Percentiles rank a stretch among this genome's conserved stretches.
These are phyloP conservation scores for Eupithecia pulchellata DNA, from an alignment of 2,888 invertebrate species.

Conservation along the genomic window DNA sequence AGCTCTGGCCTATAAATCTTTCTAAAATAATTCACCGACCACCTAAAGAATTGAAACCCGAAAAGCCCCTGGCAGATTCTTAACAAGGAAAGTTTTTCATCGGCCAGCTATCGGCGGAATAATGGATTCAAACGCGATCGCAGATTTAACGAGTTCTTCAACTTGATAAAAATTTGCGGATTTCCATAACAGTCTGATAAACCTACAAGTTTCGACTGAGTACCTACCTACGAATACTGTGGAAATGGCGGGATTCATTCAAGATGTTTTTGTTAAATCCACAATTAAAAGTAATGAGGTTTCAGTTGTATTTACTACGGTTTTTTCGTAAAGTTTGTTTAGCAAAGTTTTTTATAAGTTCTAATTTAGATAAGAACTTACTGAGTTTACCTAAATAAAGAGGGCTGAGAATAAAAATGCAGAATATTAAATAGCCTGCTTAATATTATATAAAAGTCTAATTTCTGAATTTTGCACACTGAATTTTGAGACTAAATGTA, in stretches of 20 bases:
- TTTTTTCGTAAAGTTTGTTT: no score
- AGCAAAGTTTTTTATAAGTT: no score
- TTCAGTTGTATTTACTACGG: no score
- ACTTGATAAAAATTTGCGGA: constrained; percentile 27
- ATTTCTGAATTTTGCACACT: no score
- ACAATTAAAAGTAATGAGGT: no score
- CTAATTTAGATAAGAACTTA: no score
- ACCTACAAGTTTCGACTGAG: not conserved
- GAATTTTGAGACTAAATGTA: no score
- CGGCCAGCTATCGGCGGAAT: constrained; percentile 23
- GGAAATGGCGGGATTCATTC: not conserved
- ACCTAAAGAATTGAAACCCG: constrained; percentile 9
- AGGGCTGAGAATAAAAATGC: no score
- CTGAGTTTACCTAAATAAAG: no score
- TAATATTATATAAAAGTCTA: no score
- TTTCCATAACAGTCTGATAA: constrained; percentile 4
- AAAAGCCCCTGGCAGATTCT: constrained; percentile 14
- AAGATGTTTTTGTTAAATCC: no score
- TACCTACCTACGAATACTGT: not conserved
- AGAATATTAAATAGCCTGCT: no score
- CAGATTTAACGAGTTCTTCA: constrained; percentile 33
- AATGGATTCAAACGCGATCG: constrained; percentile 33
- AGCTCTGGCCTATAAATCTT: not conserved
- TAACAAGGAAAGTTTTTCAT: constrained; percentile 35
- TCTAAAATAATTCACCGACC: constrained; percentile 3